Base-by-base conservation (phyloP, 2,797 vertebrate species). In the Linurgus olivaceus region DNA sequence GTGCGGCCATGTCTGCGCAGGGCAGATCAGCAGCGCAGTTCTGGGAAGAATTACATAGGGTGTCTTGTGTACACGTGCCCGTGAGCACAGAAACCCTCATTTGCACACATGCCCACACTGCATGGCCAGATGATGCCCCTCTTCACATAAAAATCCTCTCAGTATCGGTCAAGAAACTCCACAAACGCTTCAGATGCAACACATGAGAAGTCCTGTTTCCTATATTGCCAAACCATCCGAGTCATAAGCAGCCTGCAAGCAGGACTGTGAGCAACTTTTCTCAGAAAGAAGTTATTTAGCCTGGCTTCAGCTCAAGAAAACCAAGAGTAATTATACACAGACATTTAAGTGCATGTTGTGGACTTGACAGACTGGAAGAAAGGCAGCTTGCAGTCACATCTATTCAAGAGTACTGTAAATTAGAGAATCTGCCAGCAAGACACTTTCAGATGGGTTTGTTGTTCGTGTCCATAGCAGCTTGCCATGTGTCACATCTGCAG, bases 211-310 rank as follows among this genome's bases (percentile, higher is more conserved):
- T 90, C 23, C 14, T 38, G 38, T 79, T 96, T 82, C 47, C 88
- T 86, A 7, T 31, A 71, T 50, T n/a, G 33, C 88, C 93, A 87
- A 93, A 86, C 62, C 73, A 85, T 77, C 35, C 85, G 35, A 76
- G 91, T 90, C 80, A 77, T 28, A 78, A 65, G 73, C 61, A 81
- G 94, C 78, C 89, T 89, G 91, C 91, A 88, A 96, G 71, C 82
- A 96, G 75, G 78, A 86, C 91, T 82, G 85, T 72, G 88, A 97
- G 91, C 96, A 97, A 96, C 88, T 97, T 97, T 96, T 98, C 97
- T 88, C 94, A 94, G 97, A 96, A 88, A 86, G 87, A 89, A 88
- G 77, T 65, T 96, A 86, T 96, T 97, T 85, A 93, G 81, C 29
- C 86, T 89, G 81, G 84, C 80, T 94, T 84, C 63, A 94, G 44